A percentile compares a stretch with the other conserved stretches of the same genome.
Evolutionary conservation across 2,797 vertebrate species (phyloP).

Genomic region (Microhierax caerulescens): DNA sequence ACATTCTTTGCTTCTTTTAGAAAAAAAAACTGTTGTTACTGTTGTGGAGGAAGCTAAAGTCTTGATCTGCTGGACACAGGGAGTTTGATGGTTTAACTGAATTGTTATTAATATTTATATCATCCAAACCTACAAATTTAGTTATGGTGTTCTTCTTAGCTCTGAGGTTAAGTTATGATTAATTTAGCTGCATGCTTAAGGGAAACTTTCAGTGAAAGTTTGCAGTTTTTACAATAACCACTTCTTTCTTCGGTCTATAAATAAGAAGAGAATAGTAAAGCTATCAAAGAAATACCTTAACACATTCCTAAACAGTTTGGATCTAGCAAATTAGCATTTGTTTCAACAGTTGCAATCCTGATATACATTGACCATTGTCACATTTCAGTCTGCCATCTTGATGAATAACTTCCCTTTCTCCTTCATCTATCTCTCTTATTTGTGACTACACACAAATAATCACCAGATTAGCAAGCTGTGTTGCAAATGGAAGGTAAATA

Average conservation of each 20-base stretch:
- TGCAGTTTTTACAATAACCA: background rate
- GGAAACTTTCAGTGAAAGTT: background rate
- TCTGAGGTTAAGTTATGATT: background rate
- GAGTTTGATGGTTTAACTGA: background rate
- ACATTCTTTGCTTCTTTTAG: background rate
- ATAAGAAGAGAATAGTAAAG: background rate
- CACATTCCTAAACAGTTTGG: background rate
- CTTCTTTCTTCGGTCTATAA: background rate
- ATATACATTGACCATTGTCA: constrained; percentile 5
- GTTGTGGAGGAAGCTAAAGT: background rate
- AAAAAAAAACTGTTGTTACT: background rate
- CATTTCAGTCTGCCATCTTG: background rate
- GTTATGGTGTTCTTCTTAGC: background rate
- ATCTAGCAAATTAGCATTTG: constrained; percentile 36
- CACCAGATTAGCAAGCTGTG: constrained; percentile 34
- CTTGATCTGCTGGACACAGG: background rate
- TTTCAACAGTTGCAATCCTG: constrained; percentile 51
- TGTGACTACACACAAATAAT: constrained; percentile 53
- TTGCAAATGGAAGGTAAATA: constrained; percentile 64
- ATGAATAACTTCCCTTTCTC: constrained; percentile 52
- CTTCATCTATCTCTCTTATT: constrained; percentile 51
- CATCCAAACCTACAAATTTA: background rate
- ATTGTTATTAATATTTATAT: background rate
- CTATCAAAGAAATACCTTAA: background rate
- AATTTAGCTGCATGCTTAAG: background rate